Base-by-base conservation (phyloP, 2,797 vertebrate species). In the Furcifer pardalis region DNA sequence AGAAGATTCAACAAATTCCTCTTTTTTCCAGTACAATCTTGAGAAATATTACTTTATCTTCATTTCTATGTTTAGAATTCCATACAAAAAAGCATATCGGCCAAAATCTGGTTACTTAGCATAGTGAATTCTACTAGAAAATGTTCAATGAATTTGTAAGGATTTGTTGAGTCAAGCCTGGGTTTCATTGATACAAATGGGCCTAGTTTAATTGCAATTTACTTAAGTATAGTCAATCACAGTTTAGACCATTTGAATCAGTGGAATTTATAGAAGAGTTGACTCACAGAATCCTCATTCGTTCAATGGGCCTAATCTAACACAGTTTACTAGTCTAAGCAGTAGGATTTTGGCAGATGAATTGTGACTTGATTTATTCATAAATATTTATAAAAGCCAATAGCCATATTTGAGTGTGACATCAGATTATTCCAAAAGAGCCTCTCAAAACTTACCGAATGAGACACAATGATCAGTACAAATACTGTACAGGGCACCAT, bases 1-100 rank as follows among this genome's bases (percentile, higher is more conserved):
- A 56, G 9, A n/a, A 88, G 69, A 27, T 81, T 89, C 0, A 46
- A 56, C 40, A 68, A 86, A 79, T 83, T 62, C 1, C 6, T 87
- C 60, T 49, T 32, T 65, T 79, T 49, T 85, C 73, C 76, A 89
- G 82, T 80, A 71, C 69, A 88, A 23, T 1, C 23, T 86, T n/a
- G 4, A 23, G 32, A 85, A 81, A 46, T 13, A 1, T 0, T 37
- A 1, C n/a, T n/a, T n/a, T n/a, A 0, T 44, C 46, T 71, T 84
- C 21, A 76, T 87, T 42, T 71, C 5, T 25, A 40, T 40, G 9
- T 27, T 4, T 25, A 3, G 66, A 37, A 35, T 69, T 32, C 35
- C 37, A 42, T 71, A 42, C 42, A 37, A 71, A 37, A 69, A 37
- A 23, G 2, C 2, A n/a, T n/a, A n/a, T n/a, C n/a, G n/a, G n/a